Evolutionary conservation across 2,888 invertebrate species (phyloP), one percentile per base, ranked within the genome.

Genomic region (Himalopsyche japonica): DNA sequence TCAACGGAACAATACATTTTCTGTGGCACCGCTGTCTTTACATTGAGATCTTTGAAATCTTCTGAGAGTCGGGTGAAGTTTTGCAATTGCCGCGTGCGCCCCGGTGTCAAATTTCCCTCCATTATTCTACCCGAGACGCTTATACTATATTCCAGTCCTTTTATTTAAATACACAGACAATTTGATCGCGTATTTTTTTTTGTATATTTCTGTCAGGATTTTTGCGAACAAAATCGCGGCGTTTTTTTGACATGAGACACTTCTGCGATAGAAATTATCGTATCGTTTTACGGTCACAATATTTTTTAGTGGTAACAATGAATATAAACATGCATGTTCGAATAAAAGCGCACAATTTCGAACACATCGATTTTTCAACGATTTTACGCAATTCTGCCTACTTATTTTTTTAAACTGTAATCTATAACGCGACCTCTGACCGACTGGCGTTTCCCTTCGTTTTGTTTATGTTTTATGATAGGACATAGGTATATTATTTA

Each of bases 1-100:
- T 87, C 87, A 86, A 87, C 83, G 81, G 86, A 80, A 86, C 86
- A 87, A 86, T 83, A 82, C 7, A 80, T 64, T 76, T 81, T 85
- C 79, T 86, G 84, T 79, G 87, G 87, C 82, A 78, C 79, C 80
- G 48, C 76, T 82, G 83, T 85, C 79, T 84, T 84, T 76, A 32
- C 80, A 79, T 85, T 84, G 81, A 79, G 79, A 20, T 76, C 32
- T 32, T 47, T 48, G 76, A 34, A 37, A 76, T 49, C 57, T 15
- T 79, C 82, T 27, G 79, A 27, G 30, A 57, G 57, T 48, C 48
- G 24, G 7, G 20, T 81, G 47, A 57, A 57, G 57, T 80, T 84
- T 15, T 48, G 80, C 34, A 34, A 5, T 37, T 18, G 37, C 78
- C 81, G 84, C 84, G 83, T 82, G 82, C 79, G 83, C 79, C 84